phyloP scores from a whole-genome alignment of 2,113 vertebrate species.

The Lycaon pictus region DNA sequence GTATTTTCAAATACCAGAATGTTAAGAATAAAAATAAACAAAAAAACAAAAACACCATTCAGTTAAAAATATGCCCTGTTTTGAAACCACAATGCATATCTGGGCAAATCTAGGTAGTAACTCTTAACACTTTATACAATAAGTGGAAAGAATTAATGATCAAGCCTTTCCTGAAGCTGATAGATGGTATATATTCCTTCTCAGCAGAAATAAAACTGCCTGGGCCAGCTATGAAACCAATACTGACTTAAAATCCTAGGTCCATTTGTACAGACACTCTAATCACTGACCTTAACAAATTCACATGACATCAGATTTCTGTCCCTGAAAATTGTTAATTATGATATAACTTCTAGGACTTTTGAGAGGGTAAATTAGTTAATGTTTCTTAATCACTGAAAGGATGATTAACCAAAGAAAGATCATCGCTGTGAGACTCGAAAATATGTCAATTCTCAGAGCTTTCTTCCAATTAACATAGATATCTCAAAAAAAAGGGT shows the following conservation, averaged over 20 bases:
- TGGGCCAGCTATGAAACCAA: slow-evolving; percentile 1
- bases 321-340: slow-evolving; percentile 47
- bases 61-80: neutral
- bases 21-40: slow-evolving; percentile 40
- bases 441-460: neutral
- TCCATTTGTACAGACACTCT: neutral
- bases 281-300: slow-evolving; percentile 7
- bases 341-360: neutral
- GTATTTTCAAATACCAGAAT: slow-evolving; percentile 1
- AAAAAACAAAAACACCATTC: neutral
- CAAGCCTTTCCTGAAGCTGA: slow-evolving; percentile 40
- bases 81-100: neutral
- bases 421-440: neutral
- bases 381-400: slow-evolving; percentile 46
- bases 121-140: neutral
- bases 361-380: slow-evolving; percentile 33
- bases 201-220: slow-evolving; percentile 47
- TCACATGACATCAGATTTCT: slow-evolving; percentile 26
- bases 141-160: slow-evolving; percentile 36
- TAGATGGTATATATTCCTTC: neutral
- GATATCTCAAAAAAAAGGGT: neutral
- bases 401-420: slow-evolving; percentile 45
- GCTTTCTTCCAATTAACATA: neutral
- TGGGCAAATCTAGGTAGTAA: neutral
- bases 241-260: slow-evolving; percentile 7